Base-by-base conservation (phyloP, 1,140 invertebrate genomes). In the Himalopsyche phryganea region DNA sequence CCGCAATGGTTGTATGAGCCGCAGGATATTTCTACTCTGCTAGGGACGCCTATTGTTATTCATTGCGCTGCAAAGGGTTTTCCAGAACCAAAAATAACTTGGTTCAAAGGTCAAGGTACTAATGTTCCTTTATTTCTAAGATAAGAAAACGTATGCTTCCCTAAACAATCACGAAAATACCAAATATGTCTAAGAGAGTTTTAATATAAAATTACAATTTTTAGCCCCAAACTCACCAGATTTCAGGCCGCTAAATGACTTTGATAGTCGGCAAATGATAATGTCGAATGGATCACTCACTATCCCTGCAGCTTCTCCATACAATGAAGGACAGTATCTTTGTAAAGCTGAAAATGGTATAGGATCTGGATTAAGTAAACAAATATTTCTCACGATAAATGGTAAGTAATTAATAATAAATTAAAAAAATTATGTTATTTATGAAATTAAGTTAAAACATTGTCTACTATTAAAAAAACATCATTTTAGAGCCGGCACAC, bases 311-410 rank as follows among this genome's bases (percentile, higher is more conserved):
- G 88, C 87, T 0, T 81, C 83, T 15, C 82, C 84, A 23, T 80
- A 81, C 58, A 86, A 90, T 69, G 87, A 89, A 41, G 90, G 90
- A 1, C 88, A 86, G 70, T 93, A 92, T 74, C 73, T 93, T 52
- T 94, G 91, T 69, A 88, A 91, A 68, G 88, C 90, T 1, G 86
- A 85, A 66, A 94, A 94, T 70, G 87, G 87, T 18, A 90, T 93
- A 57, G 90, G 90, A 14, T 85, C 85, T 57, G 86, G 86, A 42
- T 83, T 89, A 41, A 85, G 85, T 56, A 90, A 89, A 76, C 85
- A 89, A 46, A 82, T 90, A 49, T 83, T 87, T 55, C 77, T 90
- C 35, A 84, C 86, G 74, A 87, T 90, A 14, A 87, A 93, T 67
- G 87, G 87, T 86, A 82, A 41, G 6, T n/a, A n/a, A n/a, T n/a